Evolutionary conservation across 1,140 invertebrate species (phyloP).

Genomic region (Pseudoatta argentina): DNA sequence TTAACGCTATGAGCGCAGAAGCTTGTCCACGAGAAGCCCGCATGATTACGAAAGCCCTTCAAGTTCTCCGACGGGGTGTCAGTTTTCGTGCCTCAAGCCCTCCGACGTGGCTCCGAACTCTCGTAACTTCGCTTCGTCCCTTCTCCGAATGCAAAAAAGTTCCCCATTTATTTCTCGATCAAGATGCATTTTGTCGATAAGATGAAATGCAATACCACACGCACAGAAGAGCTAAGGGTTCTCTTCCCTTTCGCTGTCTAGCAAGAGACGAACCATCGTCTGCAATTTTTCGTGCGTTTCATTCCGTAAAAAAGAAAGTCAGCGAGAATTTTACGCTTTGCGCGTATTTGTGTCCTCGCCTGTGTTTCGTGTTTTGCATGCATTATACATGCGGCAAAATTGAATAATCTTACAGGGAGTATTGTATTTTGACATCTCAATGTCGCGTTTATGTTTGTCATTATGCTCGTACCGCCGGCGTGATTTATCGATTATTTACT

Average conservation of each 20-base stretch:
- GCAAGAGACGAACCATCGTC: neutral
- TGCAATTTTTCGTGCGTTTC: conserved; percentile 16
- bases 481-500: conserved; percentile 2
- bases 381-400: conserved; percentile 35
- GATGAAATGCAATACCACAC: conserved; percentile 67
- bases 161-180: conserved; percentile 43
- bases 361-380: conserved; percentile 19
- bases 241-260: neutral
- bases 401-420: conserved; percentile 24
- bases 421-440: conserved; percentile 25
- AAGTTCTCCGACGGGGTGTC: conserved; percentile 68
- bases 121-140: conserved; percentile 54
- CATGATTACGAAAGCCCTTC: conserved; percentile 66
- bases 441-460: conserved; percentile 42
- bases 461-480: neutral
- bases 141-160: conserved; percentile 49
- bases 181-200: conserved; percentile 68
- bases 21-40: conserved; percentile 23
- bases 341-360: neutral
- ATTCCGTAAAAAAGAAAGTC: neutral
- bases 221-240: neutral
- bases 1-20: conserved; percentile 26
- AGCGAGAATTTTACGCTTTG: neutral
- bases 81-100: conserved; percentile 49
- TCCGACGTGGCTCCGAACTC: conserved; percentile 2